A percentile compares a stretch with the other conserved stretches of the same genome.
These are phyloP conservation scores for Drosophila austrosaltans DNA, from an alignment of 2,888 invertebrate genomes.

Conservation along the genomic window DNA sequence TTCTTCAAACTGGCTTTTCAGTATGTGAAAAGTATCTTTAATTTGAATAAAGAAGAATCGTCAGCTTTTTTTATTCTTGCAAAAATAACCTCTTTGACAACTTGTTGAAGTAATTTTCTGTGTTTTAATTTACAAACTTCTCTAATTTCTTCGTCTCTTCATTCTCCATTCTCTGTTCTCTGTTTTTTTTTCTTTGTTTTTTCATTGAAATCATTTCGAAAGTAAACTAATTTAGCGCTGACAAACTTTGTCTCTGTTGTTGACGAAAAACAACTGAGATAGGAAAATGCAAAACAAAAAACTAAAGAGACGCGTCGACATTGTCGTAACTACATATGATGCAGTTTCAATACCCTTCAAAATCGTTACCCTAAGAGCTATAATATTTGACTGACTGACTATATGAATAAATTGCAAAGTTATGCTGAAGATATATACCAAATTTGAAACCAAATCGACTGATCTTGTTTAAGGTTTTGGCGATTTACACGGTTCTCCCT, in stretches of 20 bases:
- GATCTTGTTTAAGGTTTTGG: too few species aligned
- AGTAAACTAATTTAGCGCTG: conserved; percentile 72
- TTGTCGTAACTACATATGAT: not conserved
- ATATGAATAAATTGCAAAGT: not conserved
- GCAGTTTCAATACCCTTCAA: not conserved
- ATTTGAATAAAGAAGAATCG: conserved; percentile 60
- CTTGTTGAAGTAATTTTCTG: conserved; percentile 57
- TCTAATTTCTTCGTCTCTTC: conserved; percentile 5
- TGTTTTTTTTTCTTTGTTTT: not conserved
- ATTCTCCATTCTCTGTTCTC: not conserved
- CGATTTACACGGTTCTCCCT: too few species aligned
- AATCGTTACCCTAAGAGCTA: not conserved
- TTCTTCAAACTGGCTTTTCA: conserved; percentile 56
- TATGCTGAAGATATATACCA: too few species aligned
- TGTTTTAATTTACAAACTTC: conserved; percentile 43
- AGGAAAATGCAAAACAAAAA: conserved; percentile 7
- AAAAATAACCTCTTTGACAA: conserved; percentile 37
- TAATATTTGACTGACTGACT: not conserved
- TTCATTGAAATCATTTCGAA: conserved; percentile 24
- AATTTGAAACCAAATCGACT: too few species aligned
- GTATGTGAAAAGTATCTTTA: conserved; percentile 62
- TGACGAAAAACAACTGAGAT: conserved; percentile 15
- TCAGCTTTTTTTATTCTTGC: not conserved
- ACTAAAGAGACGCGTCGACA: not conserved
- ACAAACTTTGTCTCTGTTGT: conserved; percentile 59